Evolutionary conservation across 2,113 vertebrate genomes (phyloP).

Genomic region (Bos taurus): ARS-UCD2.0 NC_037337.1:67749001-67749500

Average conservation of each 20-base stretch:
- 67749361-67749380: neutral
- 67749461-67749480: neutral
- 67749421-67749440: neutral
- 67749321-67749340: neutral
- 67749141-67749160: too few species aligned
- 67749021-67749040: neutral
- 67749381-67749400: neutral
- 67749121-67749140: too few species aligned
- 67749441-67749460: neutral
- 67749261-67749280: too few species aligned
- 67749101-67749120: too few species aligned
- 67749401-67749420: neutral
- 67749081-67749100: too few species aligned
- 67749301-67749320: neutral
- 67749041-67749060: neutral
- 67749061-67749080: too few species aligned
- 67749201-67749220: too few species aligned
- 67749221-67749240: too few species aligned
- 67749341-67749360: neutral
- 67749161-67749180: too few species aligned
- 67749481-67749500: neutral
- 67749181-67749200: too few species aligned
- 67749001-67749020: neutral
- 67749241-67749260: too few species aligned
- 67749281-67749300: too few species aligned